Evolutionary conservation across 2,113 vertebrate species (phyloP).

Genomic region (Delphinus delphis): DNA sequence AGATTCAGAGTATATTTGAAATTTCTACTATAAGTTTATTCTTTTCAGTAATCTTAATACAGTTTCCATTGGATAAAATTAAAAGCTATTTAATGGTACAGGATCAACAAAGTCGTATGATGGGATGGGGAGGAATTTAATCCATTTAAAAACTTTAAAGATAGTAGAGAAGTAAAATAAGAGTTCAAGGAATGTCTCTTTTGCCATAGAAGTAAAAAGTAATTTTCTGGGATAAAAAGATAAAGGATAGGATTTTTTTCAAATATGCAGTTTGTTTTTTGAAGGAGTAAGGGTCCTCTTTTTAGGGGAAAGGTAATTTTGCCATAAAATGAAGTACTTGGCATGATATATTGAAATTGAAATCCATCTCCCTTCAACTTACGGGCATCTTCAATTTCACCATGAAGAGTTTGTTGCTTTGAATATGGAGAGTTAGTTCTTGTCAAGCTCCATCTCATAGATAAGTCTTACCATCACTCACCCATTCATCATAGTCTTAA

Average conservation of each 20-base stretch:
- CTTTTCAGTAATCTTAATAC: not conserved
- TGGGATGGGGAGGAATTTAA: not conserved
- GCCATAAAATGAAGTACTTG: not conserved
- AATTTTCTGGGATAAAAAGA: not conserved
- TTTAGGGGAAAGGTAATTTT: not conserved
- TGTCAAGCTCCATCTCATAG: not conserved
- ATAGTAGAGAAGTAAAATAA: not conserved
- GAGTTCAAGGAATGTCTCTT: not conserved
- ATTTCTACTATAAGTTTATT: not conserved
- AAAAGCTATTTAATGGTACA: not conserved
- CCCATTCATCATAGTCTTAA: not conserved
- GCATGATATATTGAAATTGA: not conserved
- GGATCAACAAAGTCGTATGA: not conserved
- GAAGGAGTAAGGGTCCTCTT: not conserved
- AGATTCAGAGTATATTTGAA: not conserved
- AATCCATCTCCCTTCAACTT: not conserved
- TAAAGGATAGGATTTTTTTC: not conserved
- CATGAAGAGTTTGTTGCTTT: not conserved
- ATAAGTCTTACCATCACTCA: too few relatives aligned
- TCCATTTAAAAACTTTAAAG: not conserved
- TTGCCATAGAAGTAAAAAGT: not conserved
- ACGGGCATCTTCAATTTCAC: rapidly evolving
- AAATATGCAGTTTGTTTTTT: not conserved
- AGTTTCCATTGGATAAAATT: not conserved
- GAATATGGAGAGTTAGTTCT: not conserved